Base-by-base conservation (phyloP, 2,888 invertebrate genomes). In the Eupithecia subfuscata region DNA sequence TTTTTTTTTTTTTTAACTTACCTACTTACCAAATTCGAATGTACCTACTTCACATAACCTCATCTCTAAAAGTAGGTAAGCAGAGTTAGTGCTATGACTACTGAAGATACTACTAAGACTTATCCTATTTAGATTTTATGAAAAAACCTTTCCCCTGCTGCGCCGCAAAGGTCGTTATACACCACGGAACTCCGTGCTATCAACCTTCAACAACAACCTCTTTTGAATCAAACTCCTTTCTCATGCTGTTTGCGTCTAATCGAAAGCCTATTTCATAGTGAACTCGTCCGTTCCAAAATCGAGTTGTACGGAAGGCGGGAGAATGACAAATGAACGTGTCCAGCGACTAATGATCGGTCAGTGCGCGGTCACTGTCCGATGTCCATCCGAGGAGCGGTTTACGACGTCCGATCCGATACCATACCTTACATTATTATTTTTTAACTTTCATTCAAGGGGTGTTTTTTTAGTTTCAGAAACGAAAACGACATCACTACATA, bases 301-400 rank as follows among this genome's bases (percentile, higher is more conserved):
- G 71, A 77, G 75, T 77, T 70, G 77, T 77, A 70, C 75, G 73
- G 70, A 75, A 73, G 77, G 77, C 74, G 74, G 67, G 77, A 56
- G 52, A 77, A 75, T 77, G 77, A 77, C 77, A 77, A 77, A 77
- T 77, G 77, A 22, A 77, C 73, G 73, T 73, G 77, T 73, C 75
- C n/a, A 52, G 34, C 73, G 75, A 75, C 75, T 77, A 77, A 77
- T 77, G 77, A 77, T 77, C 75, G 77, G 77, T 77, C 77, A 77
- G 75, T 37, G 72, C 75, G 77, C 75, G 75, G 77, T 77, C 77
- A 77, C 70, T 75, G 77, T 77, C 77, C 77, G 73, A 69, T 70
- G 75, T 69, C 48, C 48, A 34, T 69, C 71, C 63, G 56, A 56
- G 37, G 43, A 5, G 52, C 7, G 1, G 30, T 73, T 77, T 70